Conservation (phyloP, 92 coral and sea anemone species). For the Plumapathes pennacea region DNA sequence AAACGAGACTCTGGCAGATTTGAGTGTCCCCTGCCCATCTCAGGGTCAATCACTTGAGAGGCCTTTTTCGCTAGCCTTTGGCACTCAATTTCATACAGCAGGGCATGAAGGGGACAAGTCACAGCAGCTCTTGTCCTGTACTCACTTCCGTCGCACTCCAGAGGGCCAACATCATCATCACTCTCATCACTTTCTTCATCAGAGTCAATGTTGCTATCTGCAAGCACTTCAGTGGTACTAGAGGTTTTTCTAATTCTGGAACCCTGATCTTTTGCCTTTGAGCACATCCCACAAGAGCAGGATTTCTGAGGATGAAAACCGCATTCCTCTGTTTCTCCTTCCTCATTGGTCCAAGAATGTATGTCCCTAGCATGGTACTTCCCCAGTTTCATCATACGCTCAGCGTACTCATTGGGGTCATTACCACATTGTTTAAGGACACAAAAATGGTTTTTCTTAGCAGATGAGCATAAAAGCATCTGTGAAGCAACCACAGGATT, state of each 20-base stretch:
- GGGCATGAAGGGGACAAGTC: slow-evolving; percentile 33
- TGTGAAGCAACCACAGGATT: slow-evolving; percentile 44
- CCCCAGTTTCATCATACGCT: slow-evolving; percentile 37
- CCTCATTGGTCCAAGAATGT: slow-evolving; percentile 26
- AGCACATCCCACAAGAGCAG: slow-evolving; percentile 38
- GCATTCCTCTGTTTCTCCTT: slow-evolving; percentile 26
- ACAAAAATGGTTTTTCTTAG: slow-evolving; percentile 53
- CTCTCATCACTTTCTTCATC: slow-evolving; percentile 7
- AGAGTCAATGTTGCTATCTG: neutral
- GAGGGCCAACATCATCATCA: slow-evolving; percentile 16
- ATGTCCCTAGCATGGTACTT: slow-evolving; percentile 51
- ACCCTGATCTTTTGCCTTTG: neutral
- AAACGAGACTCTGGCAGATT: slow-evolving; percentile 28
- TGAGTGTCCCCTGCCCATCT: slow-evolving; percentile 40
- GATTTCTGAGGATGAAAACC: slow-evolving; percentile 20
- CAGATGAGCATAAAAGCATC: slow-evolving; percentile 27
- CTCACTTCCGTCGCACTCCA: slow-evolving; percentile 5
- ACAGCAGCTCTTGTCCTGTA: neutral
- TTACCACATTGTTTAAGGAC: slow-evolving; percentile 30
- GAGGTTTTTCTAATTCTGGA: no score
- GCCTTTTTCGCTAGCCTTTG: slow-evolving; percentile 15
- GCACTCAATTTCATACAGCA: slow-evolving; percentile 42
- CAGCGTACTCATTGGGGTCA: slow-evolving; percentile 25
- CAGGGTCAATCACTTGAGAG: slow-evolving; percentile 6
- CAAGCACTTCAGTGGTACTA: neutral